Conservation (phyloP, 2,113 vertebrate species). For the Nerophis ophidion region DNA sequence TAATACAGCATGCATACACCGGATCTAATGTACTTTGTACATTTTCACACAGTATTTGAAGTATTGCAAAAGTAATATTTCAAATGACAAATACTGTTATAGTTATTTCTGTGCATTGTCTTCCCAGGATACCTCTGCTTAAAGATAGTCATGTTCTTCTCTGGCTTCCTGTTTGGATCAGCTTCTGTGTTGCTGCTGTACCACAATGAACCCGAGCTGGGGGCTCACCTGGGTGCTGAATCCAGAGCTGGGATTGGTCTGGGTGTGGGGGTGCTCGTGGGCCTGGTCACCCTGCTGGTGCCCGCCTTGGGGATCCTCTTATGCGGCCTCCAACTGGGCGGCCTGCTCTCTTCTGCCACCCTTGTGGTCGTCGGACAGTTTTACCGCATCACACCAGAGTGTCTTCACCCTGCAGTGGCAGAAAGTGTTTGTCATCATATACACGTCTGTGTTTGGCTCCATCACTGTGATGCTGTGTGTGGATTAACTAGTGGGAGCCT, state of each 20-base stretch:
- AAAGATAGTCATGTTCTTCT: conserved; percentile 85
- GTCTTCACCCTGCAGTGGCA: conserved; percentile 79
- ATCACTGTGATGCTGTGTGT: conserved; percentile 69
- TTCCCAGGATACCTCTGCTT: conserved; percentile 82
- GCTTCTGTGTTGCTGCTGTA: conserved; percentile 76
- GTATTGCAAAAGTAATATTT: not conserved
- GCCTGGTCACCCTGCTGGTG: conserved; percentile 79
- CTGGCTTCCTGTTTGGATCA: conserved; percentile 77
- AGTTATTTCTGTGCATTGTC: not conserved
- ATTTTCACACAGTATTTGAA: not conserved
- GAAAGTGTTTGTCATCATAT: conserved; percentile 73
- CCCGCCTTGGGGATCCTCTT: conserved; percentile 79
- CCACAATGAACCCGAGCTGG: conserved; percentile 73
- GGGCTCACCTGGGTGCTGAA: conserved; percentile 72
- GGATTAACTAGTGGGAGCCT: conserved; percentile 76
- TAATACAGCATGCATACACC: not conserved
- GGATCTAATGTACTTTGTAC: no score
- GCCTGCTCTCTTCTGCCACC: conserved; percentile 69
- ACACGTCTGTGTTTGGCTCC: conserved; percentile 77
- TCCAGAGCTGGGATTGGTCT: conserved; percentile 79
- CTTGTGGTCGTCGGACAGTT: conserved; percentile 72
- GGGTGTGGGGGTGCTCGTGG: conserved; percentile 79
- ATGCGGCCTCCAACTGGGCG: conserved; percentile 79
- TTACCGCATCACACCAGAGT: conserved; percentile 68
- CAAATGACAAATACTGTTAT: not conserved